Evolutionary conservation across 2,888 invertebrate genomes (phyloP).

Genomic region (Gymnoscelis rufifasciata): DNA sequence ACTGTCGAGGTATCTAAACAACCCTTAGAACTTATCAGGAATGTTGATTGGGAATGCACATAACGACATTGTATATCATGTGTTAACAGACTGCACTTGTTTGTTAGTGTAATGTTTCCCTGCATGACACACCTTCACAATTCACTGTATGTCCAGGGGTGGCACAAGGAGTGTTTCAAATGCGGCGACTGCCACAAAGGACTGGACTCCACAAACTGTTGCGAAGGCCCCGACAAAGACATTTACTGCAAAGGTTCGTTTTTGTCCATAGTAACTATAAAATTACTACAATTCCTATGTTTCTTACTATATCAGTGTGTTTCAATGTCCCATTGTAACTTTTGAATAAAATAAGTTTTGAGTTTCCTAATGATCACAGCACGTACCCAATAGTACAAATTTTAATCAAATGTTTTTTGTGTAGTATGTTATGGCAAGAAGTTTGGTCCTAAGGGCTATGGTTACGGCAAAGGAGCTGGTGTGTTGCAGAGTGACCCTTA

Average conservation of each 20-base stretch:
- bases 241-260: slow-evolving; percentile 96
- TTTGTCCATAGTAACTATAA: slow-evolving; percentile 26
- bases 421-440: slow-evolving; percentile 97
- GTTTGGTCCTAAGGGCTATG: slow-evolving; percentile 98
- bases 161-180: slow-evolving; percentile 97
- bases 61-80: slow-evolving; percentile 55
- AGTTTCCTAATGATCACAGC: slow-evolving; percentile 29
- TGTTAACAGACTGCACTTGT: slow-evolving; percentile 60
- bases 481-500: slow-evolving; percentile 93
- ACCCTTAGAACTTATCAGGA: slow-evolving; percentile 16
- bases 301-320: slow-evolving; percentile 11
- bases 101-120: slow-evolving; percentile 37
- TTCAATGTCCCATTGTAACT: slow-evolving; percentile 21
- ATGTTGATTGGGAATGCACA: slow-evolving; percentile 40
- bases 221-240: slow-evolving; percentile 96
- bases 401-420: slow-evolving; percentile 57
- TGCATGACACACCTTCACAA: slow-evolving; percentile 60
- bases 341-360: slow-evolving; percentile 18
- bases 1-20: slow-evolving; percentile 88
- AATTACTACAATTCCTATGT: slow-evolving; percentile 18
- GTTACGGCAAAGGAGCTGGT: slow-evolving; percentile 97
- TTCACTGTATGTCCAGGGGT: slow-evolving; percentile 83
- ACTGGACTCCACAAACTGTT: slow-evolving; percentile 94
- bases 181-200: slow-evolving; percentile 92
- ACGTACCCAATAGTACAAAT: slow-evolving; percentile 32